phyloP scores from a whole-genome alignment of 2,113 vertebrate genomes.

The Chiloscyllium plagiosum region DNA sequence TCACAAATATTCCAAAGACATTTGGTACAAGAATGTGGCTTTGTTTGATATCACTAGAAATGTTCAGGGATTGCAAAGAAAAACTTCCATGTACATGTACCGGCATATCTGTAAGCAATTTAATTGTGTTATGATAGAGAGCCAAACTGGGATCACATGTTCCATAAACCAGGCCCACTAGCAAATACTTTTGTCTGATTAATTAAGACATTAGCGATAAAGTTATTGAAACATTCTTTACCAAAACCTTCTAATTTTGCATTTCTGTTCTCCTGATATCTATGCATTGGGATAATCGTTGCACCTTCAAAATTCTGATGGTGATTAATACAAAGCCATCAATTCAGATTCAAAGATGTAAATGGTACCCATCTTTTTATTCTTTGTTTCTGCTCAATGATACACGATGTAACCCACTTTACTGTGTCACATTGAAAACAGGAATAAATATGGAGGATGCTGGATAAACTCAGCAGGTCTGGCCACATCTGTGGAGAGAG shows the following conservation, averaged over 20 bases:
- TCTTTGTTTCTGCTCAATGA: background rate
- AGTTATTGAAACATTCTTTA: background rate
- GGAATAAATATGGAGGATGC: too few relatives aligned
- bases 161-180: background rate
- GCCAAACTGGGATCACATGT: background rate
- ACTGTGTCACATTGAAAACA: background rate
- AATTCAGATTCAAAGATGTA: background rate
- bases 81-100: background rate
- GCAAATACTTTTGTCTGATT: background rate
- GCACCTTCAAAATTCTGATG: background rate
- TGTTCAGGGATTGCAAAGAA: background rate
- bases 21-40: background rate
- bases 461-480: too few relatives aligned
- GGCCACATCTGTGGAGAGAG: too few relatives aligned
- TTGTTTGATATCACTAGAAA: background rate
- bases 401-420: background rate
- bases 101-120: background rate
- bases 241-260: background rate
- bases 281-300: background rate
- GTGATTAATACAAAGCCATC: background rate
- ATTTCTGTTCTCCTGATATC: background rate
- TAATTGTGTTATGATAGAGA: background rate
- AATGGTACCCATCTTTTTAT: background rate
- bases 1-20: background rate
- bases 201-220: background rate